phyloP scores from a whole-genome alignment of 2,113 vertebrate species.

The Siniperca chuatsi region DNA sequence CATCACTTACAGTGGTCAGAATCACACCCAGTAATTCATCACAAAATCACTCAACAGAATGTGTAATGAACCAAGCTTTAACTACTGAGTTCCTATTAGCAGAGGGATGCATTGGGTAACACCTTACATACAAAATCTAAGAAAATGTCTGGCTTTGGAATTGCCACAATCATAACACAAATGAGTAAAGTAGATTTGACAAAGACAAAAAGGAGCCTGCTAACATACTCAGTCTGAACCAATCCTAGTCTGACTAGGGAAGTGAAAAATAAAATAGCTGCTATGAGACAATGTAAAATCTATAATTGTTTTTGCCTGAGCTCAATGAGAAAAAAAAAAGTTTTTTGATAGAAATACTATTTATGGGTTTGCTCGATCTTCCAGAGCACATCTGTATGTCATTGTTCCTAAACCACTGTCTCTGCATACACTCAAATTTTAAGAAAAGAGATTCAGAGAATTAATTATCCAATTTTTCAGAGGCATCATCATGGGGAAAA shows the following conservation, averaged over 20 bases:
- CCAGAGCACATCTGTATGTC: constrained; percentile 67
- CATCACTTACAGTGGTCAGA: constrained; percentile 41
- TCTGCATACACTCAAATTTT: constrained; percentile 54
- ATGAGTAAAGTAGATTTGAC: constrained; percentile 21
- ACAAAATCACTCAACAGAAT: constrained; percentile 41
- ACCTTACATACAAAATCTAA: not conserved
- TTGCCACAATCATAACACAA: constrained; percentile 12
- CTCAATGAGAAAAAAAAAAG: constrained; percentile 25
- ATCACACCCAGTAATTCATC: constrained; percentile 53
- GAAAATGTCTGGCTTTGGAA: not conserved
- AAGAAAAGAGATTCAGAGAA: constrained; percentile 60
- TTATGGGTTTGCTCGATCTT: constrained; percentile 58
- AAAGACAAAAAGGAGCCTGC: constrained; percentile 12
- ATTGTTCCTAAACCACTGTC: constrained; percentile 69
- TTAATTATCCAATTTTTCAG: constrained; percentile 63
- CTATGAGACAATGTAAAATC: constrained; percentile 36
- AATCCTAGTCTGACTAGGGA: not conserved
- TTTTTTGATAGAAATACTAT: constrained; percentile 56
- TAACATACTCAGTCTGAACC: constrained; percentile 3
- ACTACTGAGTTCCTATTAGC: constrained; percentile 5
- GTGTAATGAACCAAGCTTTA: constrained; percentile 33
- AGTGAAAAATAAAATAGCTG: constrained; percentile 14
- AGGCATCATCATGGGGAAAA: constrained; percentile 53
- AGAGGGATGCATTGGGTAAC: not conserved
- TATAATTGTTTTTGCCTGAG: constrained; percentile 50